Conservation (phyloP, 2,113 vertebrate species). For the Mus spicilegus region DNA sequence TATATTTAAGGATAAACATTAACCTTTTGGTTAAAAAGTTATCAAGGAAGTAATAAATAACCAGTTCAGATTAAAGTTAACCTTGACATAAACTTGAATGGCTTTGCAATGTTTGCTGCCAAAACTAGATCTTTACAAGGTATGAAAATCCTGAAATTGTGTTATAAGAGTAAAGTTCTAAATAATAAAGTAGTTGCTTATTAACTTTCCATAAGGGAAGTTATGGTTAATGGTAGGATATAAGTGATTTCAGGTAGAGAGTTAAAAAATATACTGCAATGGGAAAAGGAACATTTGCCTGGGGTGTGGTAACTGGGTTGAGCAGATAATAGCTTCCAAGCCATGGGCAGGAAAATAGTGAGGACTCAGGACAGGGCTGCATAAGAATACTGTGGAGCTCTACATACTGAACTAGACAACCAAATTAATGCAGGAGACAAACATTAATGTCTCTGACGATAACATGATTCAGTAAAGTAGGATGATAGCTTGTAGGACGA, state of each 20-base stretch:
- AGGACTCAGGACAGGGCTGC: not conserved
- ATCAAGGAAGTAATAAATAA: slow-evolving; percentile 23
- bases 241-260: not conserved
- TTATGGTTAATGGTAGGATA: not conserved
- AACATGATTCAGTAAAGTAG: not conserved
- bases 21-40: not conserved
- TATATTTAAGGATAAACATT: not conserved
- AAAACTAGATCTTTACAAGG: not conserved
- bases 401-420: not conserved
- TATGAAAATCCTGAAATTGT: not conserved
- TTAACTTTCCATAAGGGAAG: not conserved
- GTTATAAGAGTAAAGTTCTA: not conserved
- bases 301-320: not conserved
- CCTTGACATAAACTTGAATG: not conserved
- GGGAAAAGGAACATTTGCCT: not conserved
- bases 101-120: not conserved
- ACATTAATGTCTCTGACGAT: not conserved
- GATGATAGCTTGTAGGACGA: not conserved
- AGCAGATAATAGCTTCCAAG: not conserved
- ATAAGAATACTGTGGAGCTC: not conserved
- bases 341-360: not conserved
- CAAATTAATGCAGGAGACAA: not conserved
- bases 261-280: not conserved
- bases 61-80: not conserved
- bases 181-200: not conserved